phyloP scores from a whole-genome alignment of 2,888 invertebrate species.

The Syritta pipiens region DNA sequence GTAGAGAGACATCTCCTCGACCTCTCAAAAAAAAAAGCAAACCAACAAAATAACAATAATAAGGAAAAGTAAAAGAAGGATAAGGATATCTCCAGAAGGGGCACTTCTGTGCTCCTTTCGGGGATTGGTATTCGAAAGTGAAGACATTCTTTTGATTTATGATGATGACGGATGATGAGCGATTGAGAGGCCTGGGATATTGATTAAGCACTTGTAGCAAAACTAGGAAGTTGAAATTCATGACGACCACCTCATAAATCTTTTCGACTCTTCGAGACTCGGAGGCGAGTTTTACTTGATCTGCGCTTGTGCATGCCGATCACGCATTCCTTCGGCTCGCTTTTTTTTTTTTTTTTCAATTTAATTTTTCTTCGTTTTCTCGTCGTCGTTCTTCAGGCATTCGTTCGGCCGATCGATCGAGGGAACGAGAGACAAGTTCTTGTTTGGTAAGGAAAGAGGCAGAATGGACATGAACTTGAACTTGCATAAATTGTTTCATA shows the following conservation, averaged over 20 bases:
- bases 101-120: no score
- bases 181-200: background rate
- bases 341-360: slow-evolving; percentile 4
- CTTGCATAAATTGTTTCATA: slow-evolving; percentile 17
- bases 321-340: background rate
- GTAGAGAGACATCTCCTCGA: no score
- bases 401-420: no score
- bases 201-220: background rate
- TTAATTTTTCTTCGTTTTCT: background rate
- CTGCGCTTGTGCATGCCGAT: slow-evolving; percentile 4
- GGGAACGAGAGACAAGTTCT: no score
- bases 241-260: slow-evolving; percentile 8
- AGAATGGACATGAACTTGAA: slow-evolving; percentile 45
- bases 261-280: background rate
- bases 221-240: slow-evolving; percentile 41
- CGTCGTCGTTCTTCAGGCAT: background rate
- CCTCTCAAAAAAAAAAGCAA: no score
- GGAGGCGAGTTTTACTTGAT: background rate
- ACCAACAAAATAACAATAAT: no score
- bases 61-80: no score
- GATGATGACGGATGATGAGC: slow-evolving; percentile 2
- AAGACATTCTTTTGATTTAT: slow-evolving; percentile 8
- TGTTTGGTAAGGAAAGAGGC: background rate
- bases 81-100: no score
- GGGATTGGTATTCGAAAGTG: slow-evolving; percentile 11